Evolutionary conservation across 2,888 invertebrate species (phyloP), one percentile per base, ranked within the genome.

Genomic region (Drosophila buzzatii): DNA sequence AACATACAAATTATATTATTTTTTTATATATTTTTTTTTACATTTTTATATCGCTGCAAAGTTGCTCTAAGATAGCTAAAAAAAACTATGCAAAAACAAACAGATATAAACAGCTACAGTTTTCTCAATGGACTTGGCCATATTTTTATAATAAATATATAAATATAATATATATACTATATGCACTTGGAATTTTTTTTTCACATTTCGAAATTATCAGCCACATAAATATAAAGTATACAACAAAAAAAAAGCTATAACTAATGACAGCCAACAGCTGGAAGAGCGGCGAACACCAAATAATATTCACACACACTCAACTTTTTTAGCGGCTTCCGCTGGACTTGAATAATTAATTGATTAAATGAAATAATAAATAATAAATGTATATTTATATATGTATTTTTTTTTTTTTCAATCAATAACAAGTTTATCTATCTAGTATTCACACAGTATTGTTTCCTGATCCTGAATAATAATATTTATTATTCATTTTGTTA

Each of bases 401-500:
- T 31, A 5, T 4, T n/a, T 27, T n/a, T 23, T 27, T 23, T 27
- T 8, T 12, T 27, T n/a, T 4, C 27, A 55, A 41, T 55, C 10
- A 27, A n/a, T 27, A 41, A n/a, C 27, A 16, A 41, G 55, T 41
- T 2, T 2, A 23, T 52, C 23, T 58, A 47, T 44, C 12, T 65
- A 66, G 23, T 27, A 35, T n/a, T 20, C 12, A 10, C 35, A 39
- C 39, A 49, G 47, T 53, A 47, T 33, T 55, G 57, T 14, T 53
- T 31, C 37, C 16, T 31, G 55, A 51, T 37, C 49, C 55, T 39
- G 16, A 23, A 57, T 55, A 60, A 69, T 47, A 70, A 62, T 63
- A 76, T 63, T 81, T 77, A 61, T 66, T 70, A 59, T 76, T 81
- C 70, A 56, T 62, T 56, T 47, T 16, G 58, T 18, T 37, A 45